Evolutionary conservation across 2,113 vertebrate genomes (phyloP).

Genomic region (Callopanchax toddi): DNA sequence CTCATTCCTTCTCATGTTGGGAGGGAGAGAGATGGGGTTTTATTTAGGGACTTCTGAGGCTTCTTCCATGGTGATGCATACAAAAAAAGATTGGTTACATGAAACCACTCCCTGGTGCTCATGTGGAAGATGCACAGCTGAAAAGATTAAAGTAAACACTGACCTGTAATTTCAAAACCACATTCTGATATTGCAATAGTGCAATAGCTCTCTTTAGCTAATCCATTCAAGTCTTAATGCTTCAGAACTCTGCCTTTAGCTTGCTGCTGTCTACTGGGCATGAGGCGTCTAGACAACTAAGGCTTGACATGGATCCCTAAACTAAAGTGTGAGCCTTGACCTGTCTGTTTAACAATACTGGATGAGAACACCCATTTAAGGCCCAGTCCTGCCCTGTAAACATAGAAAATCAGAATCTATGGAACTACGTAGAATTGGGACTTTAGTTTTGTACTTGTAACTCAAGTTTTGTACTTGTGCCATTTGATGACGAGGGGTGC

Average conservation of each 20-base stretch:
- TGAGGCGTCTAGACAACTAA: slow-evolving; percentile 67
- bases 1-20: slow-evolving; percentile 75
- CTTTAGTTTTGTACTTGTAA: too few species aligned
- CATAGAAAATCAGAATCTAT: slow-evolving; percentile 53
- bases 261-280: slow-evolving; percentile 60
- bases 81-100: slow-evolving; percentile 14
- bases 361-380: slow-evolving; percentile 52
- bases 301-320: slow-evolving; percentile 83
- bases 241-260: slow-evolving; percentile 61
- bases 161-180: slow-evolving; percentile 36
- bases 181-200: slow-evolving; percentile 60
- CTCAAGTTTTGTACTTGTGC: too few species aligned
- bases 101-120: slow-evolving; percentile 29
- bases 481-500: too few species aligned
- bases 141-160: slow-evolving; percentile 20
- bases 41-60: slow-evolving; percentile 48
- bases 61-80: slow-evolving; percentile 47
- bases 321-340: slow-evolving; percentile 81
- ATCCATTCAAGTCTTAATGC: slow-evolving; percentile 79
- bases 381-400: slow-evolving; percentile 40
- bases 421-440: too few species aligned
- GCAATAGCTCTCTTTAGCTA: slow-evolving; percentile 72
- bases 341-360: slow-evolving; percentile 53
- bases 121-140: slow-evolving; percentile 50
- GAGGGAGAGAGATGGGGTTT: slow-evolving; percentile 71